Conservation (phyloP, 2,797 vertebrate genomes). For the Echiichthys vipera region DNA sequence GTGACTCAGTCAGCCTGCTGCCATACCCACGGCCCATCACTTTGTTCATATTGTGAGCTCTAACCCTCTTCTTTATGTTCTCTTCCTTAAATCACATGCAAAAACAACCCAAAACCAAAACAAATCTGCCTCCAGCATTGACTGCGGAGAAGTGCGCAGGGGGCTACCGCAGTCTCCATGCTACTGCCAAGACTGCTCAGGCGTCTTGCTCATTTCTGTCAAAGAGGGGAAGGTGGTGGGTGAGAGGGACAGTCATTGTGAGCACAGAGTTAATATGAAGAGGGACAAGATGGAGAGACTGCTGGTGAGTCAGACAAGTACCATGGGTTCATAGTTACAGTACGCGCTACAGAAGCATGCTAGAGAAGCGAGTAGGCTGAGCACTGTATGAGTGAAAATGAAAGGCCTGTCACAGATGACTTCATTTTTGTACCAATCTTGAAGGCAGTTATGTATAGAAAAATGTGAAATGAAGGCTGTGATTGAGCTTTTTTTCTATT, state of each 20-base stretch:
- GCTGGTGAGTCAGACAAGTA: conserved; percentile 65
- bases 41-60: conserved; percentile 18
- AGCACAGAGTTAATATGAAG: conserved; percentile 60
- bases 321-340: conserved; percentile 51
- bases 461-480: not conserved
- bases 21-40: not conserved
- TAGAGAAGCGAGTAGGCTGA: conserved; percentile 58
- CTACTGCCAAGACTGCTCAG: conserved; percentile 53
- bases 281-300: conserved; percentile 62
- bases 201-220: conserved; percentile 48
- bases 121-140: conserved; percentile 54
- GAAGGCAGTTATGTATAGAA: not conserved
- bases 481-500: not conserved
- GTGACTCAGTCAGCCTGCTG: conserved; percentile 12
- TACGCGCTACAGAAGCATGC: conserved; percentile 67
- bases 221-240: conserved; percentile 1
- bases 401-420: not conserved
- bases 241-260: conserved; percentile 44
- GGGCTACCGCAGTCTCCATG: conserved; percentile 60
- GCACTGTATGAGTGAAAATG: conserved; percentile 68
- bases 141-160: conserved; percentile 44
- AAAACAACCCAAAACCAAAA: conserved; percentile 11
- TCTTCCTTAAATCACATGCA: conserved; percentile 11
- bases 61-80: conserved; percentile 18
- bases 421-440: not conserved